A percentile compares a stretch with the other conserved stretches of the same genome.
Evolutionary conservation across 2,888 invertebrate species (phyloP).

Genomic region (Drosophila prolongata): DNA sequence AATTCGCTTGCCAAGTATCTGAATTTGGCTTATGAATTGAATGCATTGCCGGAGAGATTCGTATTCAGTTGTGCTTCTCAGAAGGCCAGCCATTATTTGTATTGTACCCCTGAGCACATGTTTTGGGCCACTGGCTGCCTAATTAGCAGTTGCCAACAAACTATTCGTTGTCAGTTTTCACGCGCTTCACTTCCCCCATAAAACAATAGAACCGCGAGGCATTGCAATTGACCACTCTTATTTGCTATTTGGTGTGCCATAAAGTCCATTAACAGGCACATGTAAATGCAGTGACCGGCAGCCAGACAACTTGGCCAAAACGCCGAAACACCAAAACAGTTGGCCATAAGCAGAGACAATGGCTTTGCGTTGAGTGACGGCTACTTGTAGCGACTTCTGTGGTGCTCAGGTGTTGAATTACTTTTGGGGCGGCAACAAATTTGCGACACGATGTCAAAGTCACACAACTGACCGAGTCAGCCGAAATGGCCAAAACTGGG

Average conservation of each 20-base stretch:
- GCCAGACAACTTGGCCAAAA: constrained; percentile 22
- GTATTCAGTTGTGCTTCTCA: constrained; percentile 1
- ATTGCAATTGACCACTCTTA: constrained; percentile 9
- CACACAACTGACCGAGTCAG: constrained; percentile 48
- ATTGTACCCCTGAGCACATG: background rate
- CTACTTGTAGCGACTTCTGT: constrained; percentile 4
- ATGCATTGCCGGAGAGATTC: constrained; percentile 1
- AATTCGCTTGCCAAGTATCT: constrained; percentile 8
- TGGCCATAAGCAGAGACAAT: constrained; percentile 18
- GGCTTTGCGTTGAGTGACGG: background rate
- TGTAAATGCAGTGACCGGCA: constrained; percentile 62
- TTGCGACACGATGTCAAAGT: constrained; percentile 71
- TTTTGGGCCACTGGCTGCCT: constrained; percentile 4
- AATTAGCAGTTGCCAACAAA: constrained; percentile 17
- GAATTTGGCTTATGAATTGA: constrained; percentile 15
- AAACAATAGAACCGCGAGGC: constrained; percentile 22
- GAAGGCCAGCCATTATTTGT: constrained; percentile 12
- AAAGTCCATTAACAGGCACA: constrained; percentile 70
- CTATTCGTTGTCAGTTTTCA: constrained; percentile 6
- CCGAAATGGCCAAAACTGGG: constrained; percentile 25
- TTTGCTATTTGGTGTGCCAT: constrained; percentile 44
- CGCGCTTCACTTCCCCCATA: constrained; percentile 16
- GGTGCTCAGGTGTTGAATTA: constrained; percentile 54
- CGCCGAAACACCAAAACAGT: constrained; percentile 27
- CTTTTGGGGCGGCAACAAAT: constrained; percentile 59